Percentiles rank a stretch among this genome's conserved stretches.
Conservation (phyloP, 2,113 vertebrate species). For the Bostrychus sinensis region DNA sequence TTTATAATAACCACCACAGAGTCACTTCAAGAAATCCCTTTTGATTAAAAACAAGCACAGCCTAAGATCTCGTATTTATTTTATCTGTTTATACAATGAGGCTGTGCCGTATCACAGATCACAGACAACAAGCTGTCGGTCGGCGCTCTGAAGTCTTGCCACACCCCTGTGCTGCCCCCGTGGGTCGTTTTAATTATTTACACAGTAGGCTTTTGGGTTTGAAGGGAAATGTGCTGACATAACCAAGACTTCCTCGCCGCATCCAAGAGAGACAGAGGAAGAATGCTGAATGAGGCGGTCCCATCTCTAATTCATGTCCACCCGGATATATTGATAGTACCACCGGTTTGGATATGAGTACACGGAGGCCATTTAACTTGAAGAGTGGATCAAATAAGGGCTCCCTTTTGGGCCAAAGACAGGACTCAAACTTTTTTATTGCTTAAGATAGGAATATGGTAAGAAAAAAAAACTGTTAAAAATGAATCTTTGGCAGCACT, state of each 20-base stretch:
- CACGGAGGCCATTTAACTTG: constrained; percentile 14
- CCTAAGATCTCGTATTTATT: constrained; percentile 37
- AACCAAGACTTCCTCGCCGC: constrained; percentile 27
- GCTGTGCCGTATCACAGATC: constrained; percentile 44
- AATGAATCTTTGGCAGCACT: neutral
- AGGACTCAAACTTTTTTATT: constrained; percentile 6
- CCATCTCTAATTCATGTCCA: constrained; percentile 24
- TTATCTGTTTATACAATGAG: constrained; percentile 55
- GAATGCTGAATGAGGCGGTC: constrained; percentile 41
- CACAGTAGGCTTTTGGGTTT: constrained; percentile 46
- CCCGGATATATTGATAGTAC: constrained; percentile 9
- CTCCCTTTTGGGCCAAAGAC: neutral
- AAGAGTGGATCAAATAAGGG: constrained; percentile 17
- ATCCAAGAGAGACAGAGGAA: constrained; percentile 24
- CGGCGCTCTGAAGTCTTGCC: constrained; percentile 45
- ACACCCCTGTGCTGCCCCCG: constrained; percentile 43
- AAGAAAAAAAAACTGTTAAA: neutral
- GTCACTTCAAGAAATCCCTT: constrained; percentile 13
- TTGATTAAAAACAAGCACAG: constrained; percentile 23
- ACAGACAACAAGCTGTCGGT: constrained; percentile 49
- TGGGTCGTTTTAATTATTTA: constrained; percentile 65
- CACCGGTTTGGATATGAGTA: constrained; percentile 1
- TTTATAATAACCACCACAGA: neutral
- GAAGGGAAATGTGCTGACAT: constrained; percentile 67
- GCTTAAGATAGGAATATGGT: neutral